These are phyloP conservation scores for Lepus oiostolus DNA, from an alignment of 2,797 vertebrate species.

Conservation along the genomic window DNA sequence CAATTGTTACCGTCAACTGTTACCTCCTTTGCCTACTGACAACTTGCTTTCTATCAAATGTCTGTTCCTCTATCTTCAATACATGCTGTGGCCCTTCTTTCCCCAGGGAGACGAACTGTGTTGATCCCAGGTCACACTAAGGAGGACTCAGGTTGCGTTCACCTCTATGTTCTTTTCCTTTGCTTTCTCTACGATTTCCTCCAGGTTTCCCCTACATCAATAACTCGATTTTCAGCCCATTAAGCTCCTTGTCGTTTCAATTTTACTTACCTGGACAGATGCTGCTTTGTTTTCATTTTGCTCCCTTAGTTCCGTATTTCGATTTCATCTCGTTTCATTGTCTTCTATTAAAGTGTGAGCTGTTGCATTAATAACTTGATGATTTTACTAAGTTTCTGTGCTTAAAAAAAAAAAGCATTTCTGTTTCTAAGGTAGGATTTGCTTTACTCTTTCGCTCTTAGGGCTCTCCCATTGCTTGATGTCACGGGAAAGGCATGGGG, in stretches of 20 bases:
- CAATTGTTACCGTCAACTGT: no score
- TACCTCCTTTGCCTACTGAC: neutral
- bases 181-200: conserved; percentile 41
- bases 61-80: conserved; percentile 1
- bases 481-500: fast-evolving
- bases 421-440: neutral
- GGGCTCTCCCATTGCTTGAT: neutral
- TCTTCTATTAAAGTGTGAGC: neutral
- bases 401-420: neutral
- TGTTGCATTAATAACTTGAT: conserved; percentile 47
- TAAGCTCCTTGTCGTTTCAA: conserved; percentile 40
- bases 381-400: neutral
- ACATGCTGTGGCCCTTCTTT: neutral
- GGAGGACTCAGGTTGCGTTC: neutral
- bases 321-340: conserved; percentile 39
- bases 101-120: neutral
- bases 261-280: neutral
- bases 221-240: conserved; percentile 42
- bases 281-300: conserved; percentile 32
- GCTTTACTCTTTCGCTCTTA: neutral
- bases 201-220: neutral
- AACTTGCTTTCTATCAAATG: conserved; percentile 14
- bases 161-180: neutral
- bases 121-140: neutral
- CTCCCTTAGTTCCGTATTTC: conserved; percentile 27